Evolutionary conservation across 1,140 invertebrate genomes (phyloP).

Genomic region (Chironomus striatipennis): DNA sequence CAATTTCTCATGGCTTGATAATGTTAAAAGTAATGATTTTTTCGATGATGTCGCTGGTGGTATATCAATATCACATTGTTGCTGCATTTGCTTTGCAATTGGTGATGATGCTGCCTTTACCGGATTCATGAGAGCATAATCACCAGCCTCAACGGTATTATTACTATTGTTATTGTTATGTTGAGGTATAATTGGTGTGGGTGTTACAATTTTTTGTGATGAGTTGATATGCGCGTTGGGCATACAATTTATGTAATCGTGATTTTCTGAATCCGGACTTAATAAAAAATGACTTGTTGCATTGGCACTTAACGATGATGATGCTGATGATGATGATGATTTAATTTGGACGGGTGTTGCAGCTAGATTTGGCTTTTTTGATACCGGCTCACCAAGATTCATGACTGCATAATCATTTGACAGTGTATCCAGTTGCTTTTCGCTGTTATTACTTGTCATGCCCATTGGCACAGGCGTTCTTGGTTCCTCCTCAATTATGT

Average conservation of each 20-base stretch:
- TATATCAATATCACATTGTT: background rate
- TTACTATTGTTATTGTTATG: background rate
- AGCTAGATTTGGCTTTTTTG: constrained; percentile 1
- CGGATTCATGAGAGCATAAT: constrained; percentile 25
- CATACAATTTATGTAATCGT: constrained; percentile 33
- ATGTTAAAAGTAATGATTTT: background rate
- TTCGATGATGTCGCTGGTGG: background rate
- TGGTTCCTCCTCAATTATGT: constrained; percentile 19
- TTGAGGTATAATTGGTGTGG: constrained; percentile 9
- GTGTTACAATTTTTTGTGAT: constrained; percentile 22
- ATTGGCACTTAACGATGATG: constrained; percentile 24
- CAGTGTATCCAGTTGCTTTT: constrained; percentile 20
- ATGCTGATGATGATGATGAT: constrained; percentile 26
- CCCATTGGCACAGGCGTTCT: background rate
- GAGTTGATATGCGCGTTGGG: constrained; percentile 26
- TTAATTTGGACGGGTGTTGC: constrained; percentile 14
- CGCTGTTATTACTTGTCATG: background rate
- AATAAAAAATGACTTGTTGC: constrained; percentile 25
- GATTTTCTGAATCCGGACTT: constrained; percentile 23
- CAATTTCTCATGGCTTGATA: background rate
- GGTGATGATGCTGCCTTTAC: background rate
- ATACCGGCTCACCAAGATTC: constrained; percentile 5
- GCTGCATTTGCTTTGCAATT: background rate
- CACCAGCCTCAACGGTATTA: background rate
- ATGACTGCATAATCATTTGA: constrained; percentile 26